Base-by-base conservation (phyloP, 2,797 vertebrate species). In the Heliangelus exortis region DNA sequence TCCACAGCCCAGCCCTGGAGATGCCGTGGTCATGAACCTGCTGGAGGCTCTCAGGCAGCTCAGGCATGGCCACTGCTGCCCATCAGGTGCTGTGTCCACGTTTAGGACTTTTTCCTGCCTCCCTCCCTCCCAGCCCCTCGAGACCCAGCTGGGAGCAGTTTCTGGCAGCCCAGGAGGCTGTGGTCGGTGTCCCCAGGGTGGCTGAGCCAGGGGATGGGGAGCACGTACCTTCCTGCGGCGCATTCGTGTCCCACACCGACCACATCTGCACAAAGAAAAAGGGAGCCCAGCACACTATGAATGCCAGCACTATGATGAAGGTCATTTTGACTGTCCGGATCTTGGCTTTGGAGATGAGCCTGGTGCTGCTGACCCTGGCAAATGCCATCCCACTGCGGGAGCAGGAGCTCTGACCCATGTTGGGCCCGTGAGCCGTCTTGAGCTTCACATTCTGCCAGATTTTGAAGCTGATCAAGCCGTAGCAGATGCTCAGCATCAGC, bases 211-310 rank as follows among this genome's bases (percentile, higher is more conserved):
- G 81, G 6, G 17, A 8, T 48, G 55, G 69, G 15, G 4, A 11
- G 65, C 61, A 89, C 36, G 10, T 98, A 99, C 99, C 98, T 98
- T 99, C 99, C 90, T 98, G 98, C 9, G 99, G 99, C 17, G 99
- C 98, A 3, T 98, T 94, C 7, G 96, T 98, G 89, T 99, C 99
- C 99, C 99, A 99, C 36, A 98, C 99, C 4, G 99, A 99, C 99
- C 99, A 99, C 99, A 99, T 99, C 98, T 99, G 99, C 96, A 99
- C 99, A 47, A 98, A 99, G 98, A 99, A 99, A 97, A 99, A 99
- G 5, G 99, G 99, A 12, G 99, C 99, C 99, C 99, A 99, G 97
- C 99, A 99, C 74, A 99, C 97, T 48, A 99, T 97, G 95, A 99
- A 99, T 39, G 99, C 99, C 78, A 99, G 54, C 23, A 99, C 99